Evolutionary conservation across 2,888 invertebrate genomes (phyloP).

Genomic region (Chrysomela aeneicollis): DNA sequence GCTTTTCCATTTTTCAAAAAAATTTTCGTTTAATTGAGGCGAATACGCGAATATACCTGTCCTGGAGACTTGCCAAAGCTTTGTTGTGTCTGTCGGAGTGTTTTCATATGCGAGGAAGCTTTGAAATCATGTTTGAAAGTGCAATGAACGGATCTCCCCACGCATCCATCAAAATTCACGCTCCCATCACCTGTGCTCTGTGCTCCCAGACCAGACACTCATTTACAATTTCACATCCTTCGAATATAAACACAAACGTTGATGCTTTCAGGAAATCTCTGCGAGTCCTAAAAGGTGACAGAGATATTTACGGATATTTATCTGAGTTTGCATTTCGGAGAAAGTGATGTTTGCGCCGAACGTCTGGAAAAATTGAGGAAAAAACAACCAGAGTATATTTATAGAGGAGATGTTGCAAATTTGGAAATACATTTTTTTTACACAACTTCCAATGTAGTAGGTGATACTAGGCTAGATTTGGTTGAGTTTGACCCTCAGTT

Average conservation of each 20-base stretch:
- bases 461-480: too few relatives aligned
- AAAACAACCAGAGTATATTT: too few relatives aligned
- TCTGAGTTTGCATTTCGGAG: too few relatives aligned
- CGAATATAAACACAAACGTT: not conserved
- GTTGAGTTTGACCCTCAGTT: too few relatives aligned
- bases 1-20: too few relatives aligned
- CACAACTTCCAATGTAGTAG: too few relatives aligned
- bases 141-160: constrained; percentile 1
- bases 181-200: not conserved
- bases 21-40: too few relatives aligned
- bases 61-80: not conserved
- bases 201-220: constrained; percentile 1
- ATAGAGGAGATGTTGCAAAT: too few relatives aligned
- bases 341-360: too few relatives aligned
- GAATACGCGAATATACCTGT: not conserved
- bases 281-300: not conserved
- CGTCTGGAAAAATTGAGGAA: too few relatives aligned
- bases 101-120: not conserved
- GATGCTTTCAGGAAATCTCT: not conserved
- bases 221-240: not conserved
- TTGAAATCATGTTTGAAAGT: not conserved
- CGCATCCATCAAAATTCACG: not conserved
- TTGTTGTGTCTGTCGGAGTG: not conserved
- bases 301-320: not conserved
- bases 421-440: too few relatives aligned